A percentile compares a stretch with the other conserved stretches of the same genome.
Conservation (phyloP, 1,140 invertebrate genomes). For the Orchestia grillus region DNA sequence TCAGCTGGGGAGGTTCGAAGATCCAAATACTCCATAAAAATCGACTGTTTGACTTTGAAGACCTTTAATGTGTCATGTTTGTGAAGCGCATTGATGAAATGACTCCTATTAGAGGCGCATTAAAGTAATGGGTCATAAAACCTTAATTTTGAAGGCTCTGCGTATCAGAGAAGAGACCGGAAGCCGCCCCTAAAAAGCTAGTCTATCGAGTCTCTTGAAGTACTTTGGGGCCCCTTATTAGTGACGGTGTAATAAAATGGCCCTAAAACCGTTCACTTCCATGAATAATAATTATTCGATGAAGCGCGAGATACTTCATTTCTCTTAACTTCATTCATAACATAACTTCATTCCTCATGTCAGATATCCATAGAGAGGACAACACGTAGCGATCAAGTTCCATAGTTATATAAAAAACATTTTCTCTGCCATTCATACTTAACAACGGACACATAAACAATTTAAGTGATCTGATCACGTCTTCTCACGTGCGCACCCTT, state of each 20-base stretch:
- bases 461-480: background rate
- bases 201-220: background rate
- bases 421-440: background rate
- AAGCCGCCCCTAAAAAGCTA: background rate
- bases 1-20: background rate
- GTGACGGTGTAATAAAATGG: background rate
- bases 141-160: background rate
- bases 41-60: background rate
- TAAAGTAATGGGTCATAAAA: slow-evolving; percentile 1
- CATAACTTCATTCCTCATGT: background rate
- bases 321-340: too few relatives aligned
- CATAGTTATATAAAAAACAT: background rate
- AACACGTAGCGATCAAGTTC: background rate
- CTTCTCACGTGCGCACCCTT: background rate
- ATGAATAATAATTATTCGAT: background rate
- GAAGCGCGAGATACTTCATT: background rate
- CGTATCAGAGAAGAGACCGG: background rate
- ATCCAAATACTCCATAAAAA: background rate
- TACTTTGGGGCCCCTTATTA: background rate
- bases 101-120: background rate
- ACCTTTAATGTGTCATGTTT: background rate
- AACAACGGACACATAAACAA: too few relatives aligned
- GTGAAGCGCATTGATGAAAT: background rate
- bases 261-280: background rate
- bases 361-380: background rate